A percentile compares a stretch with the other conserved stretches of the same genome.
Conservation (phyloP, 2,888 invertebrate genomes). For the Pterobdella sp. region DNA sequence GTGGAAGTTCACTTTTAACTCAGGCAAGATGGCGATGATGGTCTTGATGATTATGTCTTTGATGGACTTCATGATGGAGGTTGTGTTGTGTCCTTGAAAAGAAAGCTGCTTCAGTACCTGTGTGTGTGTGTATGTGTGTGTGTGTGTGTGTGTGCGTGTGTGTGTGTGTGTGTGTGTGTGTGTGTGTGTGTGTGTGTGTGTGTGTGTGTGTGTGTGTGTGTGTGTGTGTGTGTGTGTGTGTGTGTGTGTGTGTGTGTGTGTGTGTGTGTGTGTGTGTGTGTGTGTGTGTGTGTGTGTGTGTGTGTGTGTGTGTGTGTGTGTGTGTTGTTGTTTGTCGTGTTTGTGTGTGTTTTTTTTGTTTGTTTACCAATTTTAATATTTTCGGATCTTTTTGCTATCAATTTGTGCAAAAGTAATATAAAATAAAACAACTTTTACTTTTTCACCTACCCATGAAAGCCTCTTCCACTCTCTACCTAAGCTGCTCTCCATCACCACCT, state of each 20-base stretch:
- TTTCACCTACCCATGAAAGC: background rate
- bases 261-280: constrained; percentile 11
- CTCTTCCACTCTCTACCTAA: background rate
- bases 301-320: constrained; percentile 20
- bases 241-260: constrained; percentile 7
- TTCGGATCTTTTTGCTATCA: too few relatives aligned
- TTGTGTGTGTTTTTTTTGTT: too few relatives aligned
- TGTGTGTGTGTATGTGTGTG: constrained; percentile 46
- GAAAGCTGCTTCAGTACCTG: constrained; percentile 37
- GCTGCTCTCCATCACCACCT: background rate
- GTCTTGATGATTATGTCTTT: constrained; percentile 53
- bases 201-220: constrained; percentile 19
- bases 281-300: background rate
- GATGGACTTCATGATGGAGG: constrained; percentile 50
- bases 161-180: constrained; percentile 26
- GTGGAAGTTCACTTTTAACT: constrained; percentile 50
- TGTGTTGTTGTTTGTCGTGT: too few relatives aligned
- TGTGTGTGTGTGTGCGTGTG: background rate
- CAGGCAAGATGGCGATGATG: constrained; percentile 53
- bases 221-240: constrained; percentile 2
- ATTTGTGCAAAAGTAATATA: too few relatives aligned
- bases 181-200: constrained; percentile 20
- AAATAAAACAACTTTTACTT: too few relatives aligned
- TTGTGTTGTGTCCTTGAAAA: constrained; percentile 47
- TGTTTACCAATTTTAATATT: too few relatives aligned